phyloP scores from a whole-genome alignment of 2,888 invertebrate genomes.

The Cheilosia vulpina region DNA sequence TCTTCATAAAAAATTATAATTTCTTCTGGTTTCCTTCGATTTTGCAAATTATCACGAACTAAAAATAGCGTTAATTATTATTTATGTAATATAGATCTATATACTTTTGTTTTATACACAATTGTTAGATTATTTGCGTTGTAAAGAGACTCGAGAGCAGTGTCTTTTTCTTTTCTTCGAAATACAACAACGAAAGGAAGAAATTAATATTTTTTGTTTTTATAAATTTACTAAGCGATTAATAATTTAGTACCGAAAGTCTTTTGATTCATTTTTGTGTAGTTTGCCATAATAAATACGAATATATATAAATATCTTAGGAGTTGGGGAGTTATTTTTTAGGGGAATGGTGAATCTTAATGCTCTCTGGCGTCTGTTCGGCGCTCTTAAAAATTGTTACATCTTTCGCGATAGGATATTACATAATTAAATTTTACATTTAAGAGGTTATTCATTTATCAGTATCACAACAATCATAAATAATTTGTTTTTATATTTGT shows the following conservation, averaged over 20 bases:
- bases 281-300: slow-evolving; percentile 46
- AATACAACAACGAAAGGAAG: slow-evolving; percentile 42
- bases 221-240: slow-evolving; percentile 63
- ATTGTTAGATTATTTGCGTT: slow-evolving; percentile 43
- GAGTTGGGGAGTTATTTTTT: slow-evolving; percentile 22
- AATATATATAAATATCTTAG: slow-evolving; percentile 53
- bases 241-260: slow-evolving; percentile 46
- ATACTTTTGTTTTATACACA: slow-evolving; percentile 31
- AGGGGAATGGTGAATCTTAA: neutral
- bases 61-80: slow-evolving; percentile 34
- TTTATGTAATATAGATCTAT: slow-evolving; percentile 20
- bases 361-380: slow-evolving; percentile 19
- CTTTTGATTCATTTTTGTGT: slow-evolving; percentile 56
- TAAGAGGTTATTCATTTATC: slow-evolving; percentile 62
- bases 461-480: slow-evolving; percentile 74
- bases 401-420: slow-evolving; percentile 52
- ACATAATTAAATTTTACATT: slow-evolving; percentile 42
- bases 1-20: neutral
- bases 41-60: slow-evolving; percentile 32
- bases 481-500: slow-evolving; percentile 40
- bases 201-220: slow-evolving; percentile 7
- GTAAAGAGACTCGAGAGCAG: slow-evolving; percentile 41
- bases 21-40: slow-evolving; percentile 1
- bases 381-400: slow-evolving; percentile 19
- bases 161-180: slow-evolving; percentile 3